phyloP scores from a whole-genome alignment of 2,113 vertebrate genomes.

The Dryoscopus gambensis region DNA sequence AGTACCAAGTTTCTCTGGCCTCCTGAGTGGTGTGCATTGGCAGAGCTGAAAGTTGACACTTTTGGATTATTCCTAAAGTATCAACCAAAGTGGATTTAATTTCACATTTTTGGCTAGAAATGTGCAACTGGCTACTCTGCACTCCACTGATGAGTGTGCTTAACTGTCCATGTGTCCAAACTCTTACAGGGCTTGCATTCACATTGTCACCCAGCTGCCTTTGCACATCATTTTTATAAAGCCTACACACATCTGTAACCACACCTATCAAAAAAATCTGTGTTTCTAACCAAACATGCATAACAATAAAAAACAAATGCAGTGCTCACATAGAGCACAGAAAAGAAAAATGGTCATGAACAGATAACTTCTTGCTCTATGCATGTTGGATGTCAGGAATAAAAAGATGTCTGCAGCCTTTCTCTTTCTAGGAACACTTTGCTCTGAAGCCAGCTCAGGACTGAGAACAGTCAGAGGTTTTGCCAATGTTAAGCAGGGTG shows the following conservation, averaged over 20 bases:
- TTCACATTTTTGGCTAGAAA: not conserved
- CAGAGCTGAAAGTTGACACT: not conserved
- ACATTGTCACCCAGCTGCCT: not conserved
- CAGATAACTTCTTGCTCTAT: not conserved
- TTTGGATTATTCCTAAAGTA: not conserved
- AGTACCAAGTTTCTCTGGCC: not conserved
- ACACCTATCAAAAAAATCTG: not conserved
- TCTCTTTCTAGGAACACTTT: not conserved
- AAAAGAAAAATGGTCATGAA: not conserved
- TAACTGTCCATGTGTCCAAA: not conserved
- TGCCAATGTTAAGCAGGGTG: not conserved
- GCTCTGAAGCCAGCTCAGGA: not conserved
- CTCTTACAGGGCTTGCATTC: not conserved
- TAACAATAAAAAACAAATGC: not conserved
- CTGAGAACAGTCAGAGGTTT: not conserved
- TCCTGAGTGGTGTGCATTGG: not conserved
- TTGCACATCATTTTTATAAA: not conserved
- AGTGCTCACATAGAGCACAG: not conserved
- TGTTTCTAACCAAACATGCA: not conserved
- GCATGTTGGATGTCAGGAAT: not conserved
- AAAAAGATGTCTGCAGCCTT: not conserved
- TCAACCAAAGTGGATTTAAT: not conserved
- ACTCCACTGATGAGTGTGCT: not conserved
- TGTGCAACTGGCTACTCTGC: not conserved
- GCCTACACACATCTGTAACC: not conserved